These are phyloP conservation scores for Astreopora myriophthalma DNA, from an alignment of 64 coral and sea anemone genomes.

Conservation along the genomic window DNA sequence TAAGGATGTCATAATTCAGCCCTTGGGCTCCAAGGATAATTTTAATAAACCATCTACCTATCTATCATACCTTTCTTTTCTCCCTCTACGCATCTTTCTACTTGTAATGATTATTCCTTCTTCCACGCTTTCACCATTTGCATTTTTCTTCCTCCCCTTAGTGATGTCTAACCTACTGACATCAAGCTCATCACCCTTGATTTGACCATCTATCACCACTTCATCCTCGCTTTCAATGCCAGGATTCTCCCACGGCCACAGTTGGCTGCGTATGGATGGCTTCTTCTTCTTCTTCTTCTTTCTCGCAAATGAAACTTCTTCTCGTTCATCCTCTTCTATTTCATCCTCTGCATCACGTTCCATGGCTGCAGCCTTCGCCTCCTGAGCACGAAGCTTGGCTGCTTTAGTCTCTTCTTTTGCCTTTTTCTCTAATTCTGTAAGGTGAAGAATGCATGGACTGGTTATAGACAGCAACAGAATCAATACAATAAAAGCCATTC, in stretches of 20 bases:
- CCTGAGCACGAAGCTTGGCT: neutral
- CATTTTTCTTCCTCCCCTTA: conserved; percentile 4
- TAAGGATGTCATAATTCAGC: too few species aligned
- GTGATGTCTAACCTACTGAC: conserved; percentile 42
- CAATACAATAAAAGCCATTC: too few species aligned
- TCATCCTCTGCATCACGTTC: neutral
- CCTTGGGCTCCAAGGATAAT: too few species aligned
- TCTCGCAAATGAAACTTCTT: neutral
- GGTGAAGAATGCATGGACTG: neutral
- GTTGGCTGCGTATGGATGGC: conserved; percentile 50
- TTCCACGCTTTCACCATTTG: neutral
- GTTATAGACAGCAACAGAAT: too few species aligned
- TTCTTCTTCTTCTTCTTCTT: conserved; percentile 10
- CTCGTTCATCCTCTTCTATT: neutral
- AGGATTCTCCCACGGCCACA: conserved; percentile 88
- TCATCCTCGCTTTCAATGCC: conserved; percentile 73
- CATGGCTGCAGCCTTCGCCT: neutral
- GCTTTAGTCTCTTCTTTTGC: conserved; percentile 8
- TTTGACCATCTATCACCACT: conserved; percentile 43
- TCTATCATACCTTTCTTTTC: conserved; percentile 5
- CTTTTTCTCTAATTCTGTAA: conserved; percentile 74
- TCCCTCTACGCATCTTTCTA: neutral
- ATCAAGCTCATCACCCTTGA: neutral
- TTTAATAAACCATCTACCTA: too few species aligned
- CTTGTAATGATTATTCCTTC: conserved; percentile 29